phyloP scores from a whole-genome alignment of 2,113 vertebrate genomes.

The Rhinopithecus roxellana region DNA sequence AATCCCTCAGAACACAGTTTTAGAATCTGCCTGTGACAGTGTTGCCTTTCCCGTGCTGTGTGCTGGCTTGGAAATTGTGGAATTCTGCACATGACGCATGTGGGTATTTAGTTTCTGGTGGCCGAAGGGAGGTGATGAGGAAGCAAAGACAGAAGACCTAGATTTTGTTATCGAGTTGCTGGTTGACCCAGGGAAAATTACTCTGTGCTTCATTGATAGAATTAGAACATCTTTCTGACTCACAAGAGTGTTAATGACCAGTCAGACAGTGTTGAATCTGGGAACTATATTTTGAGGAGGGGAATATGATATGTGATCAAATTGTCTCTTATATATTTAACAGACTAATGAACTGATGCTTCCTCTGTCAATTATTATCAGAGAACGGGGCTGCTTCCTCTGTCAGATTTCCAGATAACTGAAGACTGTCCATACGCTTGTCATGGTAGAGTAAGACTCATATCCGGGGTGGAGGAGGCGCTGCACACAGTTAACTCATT shows the following conservation, averaged over 20 bases:
- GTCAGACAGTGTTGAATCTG: background rate
- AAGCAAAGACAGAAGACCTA: background rate
- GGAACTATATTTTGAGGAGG: conserved; percentile 6
- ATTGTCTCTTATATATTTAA: background rate
- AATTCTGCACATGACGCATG: background rate
- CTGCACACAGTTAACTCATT: background rate
- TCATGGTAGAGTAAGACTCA: background rate
- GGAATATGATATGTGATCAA: background rate
- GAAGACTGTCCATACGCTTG: background rate
- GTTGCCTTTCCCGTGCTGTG: conserved; percentile 19
- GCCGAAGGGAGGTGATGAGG: background rate
- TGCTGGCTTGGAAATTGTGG: background rate
- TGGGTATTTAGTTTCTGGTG: background rate
- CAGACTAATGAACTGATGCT: background rate
- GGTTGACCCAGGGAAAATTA: background rate
- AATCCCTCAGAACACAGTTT: background rate
- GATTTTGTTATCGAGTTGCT: background rate
- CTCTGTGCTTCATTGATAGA: background rate
- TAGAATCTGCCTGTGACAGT: conserved; percentile 15
- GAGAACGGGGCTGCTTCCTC: background rate
- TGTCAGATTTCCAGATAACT: conserved; percentile 4
- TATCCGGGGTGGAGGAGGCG: background rate
- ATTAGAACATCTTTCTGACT: background rate
- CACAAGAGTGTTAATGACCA: background rate
- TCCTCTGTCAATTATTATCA: background rate